Base-by-base conservation (phyloP, 2,113 vertebrate genomes). In the Spermophilus dauricus region DNA sequence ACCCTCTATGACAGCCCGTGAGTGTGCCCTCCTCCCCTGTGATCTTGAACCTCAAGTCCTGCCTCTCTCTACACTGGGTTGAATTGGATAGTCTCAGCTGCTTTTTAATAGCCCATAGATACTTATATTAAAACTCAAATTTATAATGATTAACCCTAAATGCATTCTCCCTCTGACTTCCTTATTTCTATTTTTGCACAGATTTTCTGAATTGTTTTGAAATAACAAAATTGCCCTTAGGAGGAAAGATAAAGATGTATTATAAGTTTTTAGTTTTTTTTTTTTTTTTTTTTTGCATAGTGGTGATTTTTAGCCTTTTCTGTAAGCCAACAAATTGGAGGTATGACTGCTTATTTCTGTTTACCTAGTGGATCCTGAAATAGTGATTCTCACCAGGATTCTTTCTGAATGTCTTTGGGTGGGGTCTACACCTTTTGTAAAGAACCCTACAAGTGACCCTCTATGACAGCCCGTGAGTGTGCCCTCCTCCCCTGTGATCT, bases 211-310 rank as follows among this genome's bases (percentile, higher is more conserved):
- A 65, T 56, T 30, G 73, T 65, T 91, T 91, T 51, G 34, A 70
- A 75, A 81, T 82, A 73, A 53, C 3, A 83, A 17, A 86, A 32
- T n/a, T 85, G 5, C 70, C 48, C 28, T 81, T 42, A 89, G 58
- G 39, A 69, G 34, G 67, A 81, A 86, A 89, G 75, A 92, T 69
- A 34, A 26, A 53, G 26, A 32, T 77, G 5, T 10, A 30, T 58
- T 91, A 86, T 72, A 75, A 26, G 70, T 91, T 91, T 92, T 69
- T 56, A 24, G 18, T 76, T 88, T 4, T 45, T 73, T 95, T 85
- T n/a, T n/a, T n/a, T n/a, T n/a, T n/a, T n/a, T n/a, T n/a, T n/a
- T n/a, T n/a, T 18, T 4, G 12, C 34, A 3, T 69, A 72, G 32
- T 22, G 32, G 24, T 14, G 39, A 85, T 69, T 51, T 48, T 51